Conservation (phyloP, 2,888 invertebrate species). For the Helicoverpa assulta region DNA sequence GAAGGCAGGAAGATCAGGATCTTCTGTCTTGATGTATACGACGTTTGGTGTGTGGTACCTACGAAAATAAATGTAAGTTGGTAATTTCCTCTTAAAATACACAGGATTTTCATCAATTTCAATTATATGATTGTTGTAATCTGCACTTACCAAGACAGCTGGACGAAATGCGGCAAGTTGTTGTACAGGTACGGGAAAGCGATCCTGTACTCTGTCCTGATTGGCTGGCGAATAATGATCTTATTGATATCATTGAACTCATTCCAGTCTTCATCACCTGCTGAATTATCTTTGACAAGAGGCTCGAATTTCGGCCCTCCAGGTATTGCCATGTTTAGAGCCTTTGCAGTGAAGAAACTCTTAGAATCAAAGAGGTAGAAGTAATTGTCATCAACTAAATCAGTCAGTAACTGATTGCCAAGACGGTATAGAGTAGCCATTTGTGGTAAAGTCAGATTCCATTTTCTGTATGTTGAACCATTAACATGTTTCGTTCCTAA, state of each 20-base stretch:
- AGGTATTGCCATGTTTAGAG: conserved; percentile 99
- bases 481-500: conserved; percentile 98
- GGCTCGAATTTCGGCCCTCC: conserved; percentile 99
- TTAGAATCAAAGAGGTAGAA: conserved; percentile 99
- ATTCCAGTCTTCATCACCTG: conserved; percentile 99
- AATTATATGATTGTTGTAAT: not conserved
- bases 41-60: conserved; percentile 99
- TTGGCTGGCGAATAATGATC: conserved; percentile 99
- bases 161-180: conserved; percentile 99
- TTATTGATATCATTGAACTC: conserved; percentile 99
- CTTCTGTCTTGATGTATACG: conserved; percentile 99
- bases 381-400: conserved; percentile 99
- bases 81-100: not conserved
- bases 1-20: conserved; percentile 99
- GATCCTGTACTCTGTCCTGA: conserved; percentile 99
- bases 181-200: conserved; percentile 99
- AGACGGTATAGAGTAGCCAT: conserved; percentile 99
- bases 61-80: conserved; percentile 19
- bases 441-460: conserved; percentile 98
- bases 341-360: conserved; percentile 99
- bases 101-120: not conserved
- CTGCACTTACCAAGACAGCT: conserved; percentile 97
- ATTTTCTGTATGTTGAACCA: conserved; percentile 98
- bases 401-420: conserved; percentile 99
- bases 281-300: conserved; percentile 98